A percentile compares a stretch with the other conserved stretches of the same genome.
phyloP scores from a whole-genome alignment of 2,113 vertebrate genomes.

The Synchiropus splendidus region DNA sequence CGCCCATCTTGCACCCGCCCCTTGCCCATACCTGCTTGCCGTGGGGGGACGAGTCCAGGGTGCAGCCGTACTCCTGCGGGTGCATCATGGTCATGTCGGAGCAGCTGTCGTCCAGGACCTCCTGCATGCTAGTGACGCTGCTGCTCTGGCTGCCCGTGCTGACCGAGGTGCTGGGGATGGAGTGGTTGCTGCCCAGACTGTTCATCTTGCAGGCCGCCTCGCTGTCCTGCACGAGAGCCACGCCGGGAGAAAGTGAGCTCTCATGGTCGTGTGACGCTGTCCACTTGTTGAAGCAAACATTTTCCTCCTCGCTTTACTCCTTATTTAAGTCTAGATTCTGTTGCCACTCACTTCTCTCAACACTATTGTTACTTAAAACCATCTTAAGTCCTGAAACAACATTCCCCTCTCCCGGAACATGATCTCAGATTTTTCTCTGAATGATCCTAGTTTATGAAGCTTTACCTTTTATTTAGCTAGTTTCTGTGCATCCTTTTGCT shows the following conservation, averaged over 20 bases:
- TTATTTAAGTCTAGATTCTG: too few species aligned
- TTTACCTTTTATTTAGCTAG: too few species aligned
- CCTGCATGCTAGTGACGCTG: slow-evolving; percentile 97
- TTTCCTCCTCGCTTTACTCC: too few species aligned
- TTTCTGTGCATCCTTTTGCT: too few species aligned
- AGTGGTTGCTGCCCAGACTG: slow-evolving; percentile 97
- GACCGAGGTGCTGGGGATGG: slow-evolving; percentile 89
- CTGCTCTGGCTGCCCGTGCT: slow-evolving; percentile 96
- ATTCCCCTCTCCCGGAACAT: too few species aligned
- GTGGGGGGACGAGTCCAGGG: slow-evolving; percentile 75
- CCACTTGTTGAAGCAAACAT: background rate
- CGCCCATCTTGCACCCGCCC: too few species aligned
- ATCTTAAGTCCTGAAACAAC: too few species aligned
- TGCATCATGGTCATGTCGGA: slow-evolving; percentile 79
- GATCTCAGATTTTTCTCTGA: too few species aligned
- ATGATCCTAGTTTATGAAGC: too few species aligned
- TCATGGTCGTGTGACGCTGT: background rate
- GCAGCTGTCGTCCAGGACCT: slow-evolving; percentile 88
- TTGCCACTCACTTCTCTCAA: too few species aligned
- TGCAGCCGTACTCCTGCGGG: slow-evolving; percentile 73
- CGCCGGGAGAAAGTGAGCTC: slow-evolving; percentile 3
- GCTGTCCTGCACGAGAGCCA: slow-evolving; percentile 72
- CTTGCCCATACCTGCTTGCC: slow-evolving; percentile 92
- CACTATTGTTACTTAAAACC: too few species aligned
- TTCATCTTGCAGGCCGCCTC: slow-evolving; percentile 91